Conservation (phyloP, 2,113 vertebrate genomes). For the Anser brachyrhynchus region DNA sequence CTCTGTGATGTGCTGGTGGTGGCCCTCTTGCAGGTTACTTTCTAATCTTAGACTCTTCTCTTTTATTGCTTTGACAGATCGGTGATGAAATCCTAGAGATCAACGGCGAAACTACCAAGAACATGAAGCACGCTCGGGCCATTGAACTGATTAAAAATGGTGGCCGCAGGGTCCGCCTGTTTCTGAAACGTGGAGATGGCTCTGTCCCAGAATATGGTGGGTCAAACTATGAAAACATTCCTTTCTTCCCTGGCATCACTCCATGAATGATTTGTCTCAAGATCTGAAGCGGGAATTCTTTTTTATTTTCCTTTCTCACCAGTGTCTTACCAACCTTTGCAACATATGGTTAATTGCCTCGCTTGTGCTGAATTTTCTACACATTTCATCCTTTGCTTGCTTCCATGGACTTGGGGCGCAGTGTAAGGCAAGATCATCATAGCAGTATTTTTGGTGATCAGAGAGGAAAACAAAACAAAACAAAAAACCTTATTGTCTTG, state of each 20-base stretch:
- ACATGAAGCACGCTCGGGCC: constrained; percentile 98
- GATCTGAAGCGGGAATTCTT: constrained; percentile 83
- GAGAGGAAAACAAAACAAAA: constrained; percentile 75
- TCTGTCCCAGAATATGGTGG: constrained; percentile 99
- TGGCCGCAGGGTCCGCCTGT: constrained; percentile 91
- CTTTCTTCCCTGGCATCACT: constrained; percentile 98
- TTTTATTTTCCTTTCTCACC: constrained; percentile 81
- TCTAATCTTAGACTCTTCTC: neutral
- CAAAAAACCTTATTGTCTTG: constrained; percentile 74
- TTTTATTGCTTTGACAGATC: constrained; percentile 77
- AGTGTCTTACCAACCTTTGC: constrained; percentile 86
- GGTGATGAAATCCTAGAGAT: constrained; percentile 99
- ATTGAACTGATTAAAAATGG: constrained; percentile 99
- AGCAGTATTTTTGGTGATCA: constrained; percentile 82
- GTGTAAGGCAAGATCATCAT: constrained; percentile 78
- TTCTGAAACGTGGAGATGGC: constrained; percentile 98
- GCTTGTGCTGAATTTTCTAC: constrained; percentile 85
- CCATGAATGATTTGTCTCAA: constrained; percentile 89
- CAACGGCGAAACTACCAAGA: constrained; percentile 98
- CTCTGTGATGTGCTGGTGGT: neutral
- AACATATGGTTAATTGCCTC: constrained; percentile 84
- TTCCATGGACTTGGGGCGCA: constrained; percentile 81
- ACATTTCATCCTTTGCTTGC: constrained; percentile 85
- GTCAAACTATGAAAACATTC: constrained; percentile 99
- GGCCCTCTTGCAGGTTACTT: neutral